Evolutionary conservation across 30 jellyfish, hydroid and myxozoan genomes (phyloP).

Genomic region (Chrysaora quinquecirrha): DNA sequence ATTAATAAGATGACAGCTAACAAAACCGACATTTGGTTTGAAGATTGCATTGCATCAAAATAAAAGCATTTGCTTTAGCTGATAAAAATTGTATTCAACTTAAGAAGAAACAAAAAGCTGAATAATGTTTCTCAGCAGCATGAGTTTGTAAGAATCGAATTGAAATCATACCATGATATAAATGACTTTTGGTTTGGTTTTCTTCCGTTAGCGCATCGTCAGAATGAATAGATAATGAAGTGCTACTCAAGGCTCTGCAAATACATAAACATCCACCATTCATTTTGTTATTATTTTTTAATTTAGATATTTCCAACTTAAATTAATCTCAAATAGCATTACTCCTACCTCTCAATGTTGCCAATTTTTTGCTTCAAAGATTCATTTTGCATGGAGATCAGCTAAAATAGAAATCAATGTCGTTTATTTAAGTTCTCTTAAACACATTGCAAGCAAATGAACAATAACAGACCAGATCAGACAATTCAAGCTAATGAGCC

Average conservation of each 20-base stretch:
- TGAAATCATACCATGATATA: not conserved
- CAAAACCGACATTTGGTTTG: not conserved
- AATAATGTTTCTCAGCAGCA: too few relatives aligned
- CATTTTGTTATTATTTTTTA: not conserved
- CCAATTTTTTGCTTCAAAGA: slow-evolving; percentile 70
- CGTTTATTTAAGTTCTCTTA: too few relatives aligned
- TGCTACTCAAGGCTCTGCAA: slow-evolving; percentile 68
- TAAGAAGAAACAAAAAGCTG: too few relatives aligned
- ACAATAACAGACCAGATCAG: too few relatives aligned
- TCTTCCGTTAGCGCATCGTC: slow-evolving; percentile 37
- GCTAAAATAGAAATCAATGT: slow-evolving; percentile 26
- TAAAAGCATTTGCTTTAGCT: not conserved
- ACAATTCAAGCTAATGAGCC: too few relatives aligned
- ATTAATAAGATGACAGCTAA: not conserved
- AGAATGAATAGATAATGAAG: slow-evolving; percentile 52
- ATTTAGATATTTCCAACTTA: too few relatives aligned
- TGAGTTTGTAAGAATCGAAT: too few relatives aligned
- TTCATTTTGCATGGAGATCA: slow-evolving; percentile 75
- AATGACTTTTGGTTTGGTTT: not conserved
- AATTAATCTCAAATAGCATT: too few relatives aligned
- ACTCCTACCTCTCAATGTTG: slow-evolving; percentile 75
- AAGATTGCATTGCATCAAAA: not conserved
- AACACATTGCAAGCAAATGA: too few relatives aligned
- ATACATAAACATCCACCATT: not conserved
- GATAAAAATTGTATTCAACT: too few relatives aligned